phyloP scores from a whole-genome alignment of 2,113 vertebrate species.

The Coptodon bakossiorum region DNA sequence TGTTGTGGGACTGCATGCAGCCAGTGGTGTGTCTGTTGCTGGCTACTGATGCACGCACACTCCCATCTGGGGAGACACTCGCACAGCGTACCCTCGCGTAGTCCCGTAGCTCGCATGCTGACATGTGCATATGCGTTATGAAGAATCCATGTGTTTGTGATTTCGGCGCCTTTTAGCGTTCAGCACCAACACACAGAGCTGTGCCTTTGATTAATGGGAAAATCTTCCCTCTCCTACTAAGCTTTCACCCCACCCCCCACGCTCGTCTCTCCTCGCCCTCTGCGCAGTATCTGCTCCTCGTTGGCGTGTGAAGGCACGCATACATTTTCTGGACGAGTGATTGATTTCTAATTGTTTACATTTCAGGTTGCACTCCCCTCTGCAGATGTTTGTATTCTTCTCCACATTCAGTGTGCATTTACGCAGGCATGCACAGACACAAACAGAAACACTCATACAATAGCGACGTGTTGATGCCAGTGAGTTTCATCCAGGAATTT shows the following conservation, averaged over 20 bases:
- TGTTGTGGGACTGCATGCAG: slow-evolving; percentile 6
- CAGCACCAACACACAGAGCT: slow-evolving; percentile 6
- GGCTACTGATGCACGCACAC: slow-evolving; percentile 26
- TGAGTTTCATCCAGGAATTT: slow-evolving; percentile 45
- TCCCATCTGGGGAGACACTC: background rate
- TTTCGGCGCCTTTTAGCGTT: background rate
- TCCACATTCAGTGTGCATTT: background rate
- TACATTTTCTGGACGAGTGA: slow-evolving; percentile 25
- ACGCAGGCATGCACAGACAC: slow-evolving; percentile 21
- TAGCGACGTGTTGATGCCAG: slow-evolving; percentile 24
- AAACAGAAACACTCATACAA: slow-evolving; percentile 25
- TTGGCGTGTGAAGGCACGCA: slow-evolving; percentile 35
- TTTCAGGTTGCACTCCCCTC: slow-evolving; percentile 18
- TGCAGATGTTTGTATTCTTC: slow-evolving; percentile 49
- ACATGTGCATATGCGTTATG: background rate
- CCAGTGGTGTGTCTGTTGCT: slow-evolving; percentile 15
- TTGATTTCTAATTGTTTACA: slow-evolving; percentile 61
- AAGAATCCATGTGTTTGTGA: slow-evolving; percentile 31
- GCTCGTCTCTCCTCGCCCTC: slow-evolving; percentile 5
- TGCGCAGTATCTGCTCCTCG: background rate
- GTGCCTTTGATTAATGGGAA: slow-evolving; percentile 43
- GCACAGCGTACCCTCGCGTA: background rate
- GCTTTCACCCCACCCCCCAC: background rate
- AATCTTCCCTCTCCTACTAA: background rate
- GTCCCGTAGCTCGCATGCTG: slow-evolving; percentile 9